Conservation (phyloP, 2,888 invertebrate genomes). For the Drepanosiphum platanoidis region DNA sequence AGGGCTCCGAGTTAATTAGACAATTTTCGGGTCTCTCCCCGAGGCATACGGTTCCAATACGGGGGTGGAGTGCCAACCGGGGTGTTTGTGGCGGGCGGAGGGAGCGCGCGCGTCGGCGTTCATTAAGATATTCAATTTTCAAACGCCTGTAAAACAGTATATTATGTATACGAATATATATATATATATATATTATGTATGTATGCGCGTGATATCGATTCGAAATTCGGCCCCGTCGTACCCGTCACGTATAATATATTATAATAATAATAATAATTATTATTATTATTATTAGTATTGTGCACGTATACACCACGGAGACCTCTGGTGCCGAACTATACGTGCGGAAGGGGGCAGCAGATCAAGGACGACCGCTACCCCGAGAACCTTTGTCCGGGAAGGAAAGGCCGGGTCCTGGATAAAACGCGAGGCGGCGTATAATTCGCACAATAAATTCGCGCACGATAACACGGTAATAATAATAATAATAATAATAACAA, state of each 20-base stretch:
- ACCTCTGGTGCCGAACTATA: not conserved
- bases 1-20: constrained; percentile 48
- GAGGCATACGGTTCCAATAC: not conserved
- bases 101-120: not conserved
- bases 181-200: too few relatives aligned
- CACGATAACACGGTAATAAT: constrained; percentile 4
- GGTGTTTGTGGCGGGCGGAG: not conserved
- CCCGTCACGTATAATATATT: not conserved
- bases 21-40: constrained; percentile 15
- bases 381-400: too few relatives aligned
- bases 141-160: not conserved
- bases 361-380: not conserved
- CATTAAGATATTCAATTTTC: constrained; percentile 55
- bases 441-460: not conserved
- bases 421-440: not conserved
- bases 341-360: not conserved
- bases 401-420: too few relatives aligned
- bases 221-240: not conserved
- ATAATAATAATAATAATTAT: not conserved
- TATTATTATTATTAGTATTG: not conserved
- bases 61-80: not conserved
- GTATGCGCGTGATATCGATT: not conserved
- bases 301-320: not conserved
- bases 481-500: constrained; percentile 28
- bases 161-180: not conserved